Percentiles rank a stretch among this genome's conserved stretches.
These are phyloP conservation scores for Liasis olivaceus DNA, from an alignment of 2,797 vertebrate genomes.

Conservation along the genomic window DNA sequence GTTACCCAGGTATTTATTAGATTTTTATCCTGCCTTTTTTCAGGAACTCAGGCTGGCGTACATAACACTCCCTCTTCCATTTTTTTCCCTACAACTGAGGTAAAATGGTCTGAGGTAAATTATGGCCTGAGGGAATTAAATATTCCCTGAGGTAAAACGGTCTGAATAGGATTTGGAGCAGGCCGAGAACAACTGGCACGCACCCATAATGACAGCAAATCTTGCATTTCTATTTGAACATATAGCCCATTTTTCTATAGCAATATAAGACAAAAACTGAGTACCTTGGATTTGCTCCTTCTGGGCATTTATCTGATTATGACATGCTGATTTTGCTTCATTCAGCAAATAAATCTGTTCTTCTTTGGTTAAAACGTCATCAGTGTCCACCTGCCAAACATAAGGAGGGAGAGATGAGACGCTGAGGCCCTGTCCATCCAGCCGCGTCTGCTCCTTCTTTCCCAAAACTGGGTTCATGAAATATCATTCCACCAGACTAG, in stretches of 20 bases:
- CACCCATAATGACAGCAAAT: not conserved
- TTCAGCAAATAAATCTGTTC: conserved; percentile 86
- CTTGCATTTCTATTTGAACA: not conserved
- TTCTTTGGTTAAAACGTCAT: conserved; percentile 85
- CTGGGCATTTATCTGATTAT: conserved; percentile 77
- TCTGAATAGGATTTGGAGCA: not conserved
- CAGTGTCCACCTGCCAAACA: conserved; percentile 79
- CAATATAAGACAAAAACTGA: fast-evolving
- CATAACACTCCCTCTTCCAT: too few species aligned
- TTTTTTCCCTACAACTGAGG: not conserved
- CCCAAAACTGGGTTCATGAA: not conserved
- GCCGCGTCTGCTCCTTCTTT: not conserved
- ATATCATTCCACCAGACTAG: not conserved
- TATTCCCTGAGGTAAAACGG: not conserved
- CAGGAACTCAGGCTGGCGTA: too few species aligned
- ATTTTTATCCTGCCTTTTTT: too few species aligned
- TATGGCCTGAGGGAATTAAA: too few species aligned
- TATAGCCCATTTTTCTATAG: not conserved
- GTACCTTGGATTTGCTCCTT: conserved; percentile 76
- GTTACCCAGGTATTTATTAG: too few species aligned
- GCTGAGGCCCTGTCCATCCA: not conserved
- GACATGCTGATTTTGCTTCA: conserved; percentile 82
- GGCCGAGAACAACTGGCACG: not conserved
- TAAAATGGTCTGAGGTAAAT: not conserved
- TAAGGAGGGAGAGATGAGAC: not conserved